Evolutionary conservation across 2,888 invertebrate genomes (phyloP).

Genomic region (Argynnis bischoffii): DNA sequence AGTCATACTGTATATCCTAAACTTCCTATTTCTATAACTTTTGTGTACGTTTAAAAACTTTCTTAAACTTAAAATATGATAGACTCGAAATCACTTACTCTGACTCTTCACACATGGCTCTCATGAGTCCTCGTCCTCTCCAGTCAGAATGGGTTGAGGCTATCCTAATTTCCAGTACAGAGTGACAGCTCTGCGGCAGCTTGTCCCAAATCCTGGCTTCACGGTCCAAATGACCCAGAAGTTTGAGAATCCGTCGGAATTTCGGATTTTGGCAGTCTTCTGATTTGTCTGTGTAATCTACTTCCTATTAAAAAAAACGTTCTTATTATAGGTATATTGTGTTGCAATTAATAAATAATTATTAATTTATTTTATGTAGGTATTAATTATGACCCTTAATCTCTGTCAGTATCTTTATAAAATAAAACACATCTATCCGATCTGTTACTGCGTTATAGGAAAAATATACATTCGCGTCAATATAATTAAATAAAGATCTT

Average conservation of each 20-base stretch:
- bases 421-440: too few relatives aligned
- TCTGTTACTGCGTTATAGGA: too few relatives aligned
- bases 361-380: too few relatives aligned
- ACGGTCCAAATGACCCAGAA: conserved; percentile 81
- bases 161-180: conserved; percentile 83
- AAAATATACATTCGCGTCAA: too few relatives aligned
- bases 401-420: too few relatives aligned
- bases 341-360: too few relatives aligned
- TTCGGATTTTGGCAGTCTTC: conserved; percentile 82
- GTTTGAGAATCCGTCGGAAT: conserved; percentile 83
- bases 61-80: neutral
- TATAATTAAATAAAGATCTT: too few relatives aligned
- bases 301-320: conserved; percentile 51
- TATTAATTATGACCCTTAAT: too few relatives aligned
- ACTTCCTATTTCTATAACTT: too few relatives aligned
- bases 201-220: conserved; percentile 82
- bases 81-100: conserved; percentile 76
- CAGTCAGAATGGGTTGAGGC: conserved; percentile 85
- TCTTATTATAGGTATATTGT: neutral
- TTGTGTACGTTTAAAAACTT: too few relatives aligned
- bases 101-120: conserved; percentile 84
- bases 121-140: conserved; percentile 87
- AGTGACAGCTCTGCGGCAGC: conserved; percentile 77
- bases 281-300: conserved; percentile 71
- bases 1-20: too few relatives aligned